Evolutionary conservation across 2,888 invertebrate species (phyloP).

Genomic region (Eulithis testata): DNA sequence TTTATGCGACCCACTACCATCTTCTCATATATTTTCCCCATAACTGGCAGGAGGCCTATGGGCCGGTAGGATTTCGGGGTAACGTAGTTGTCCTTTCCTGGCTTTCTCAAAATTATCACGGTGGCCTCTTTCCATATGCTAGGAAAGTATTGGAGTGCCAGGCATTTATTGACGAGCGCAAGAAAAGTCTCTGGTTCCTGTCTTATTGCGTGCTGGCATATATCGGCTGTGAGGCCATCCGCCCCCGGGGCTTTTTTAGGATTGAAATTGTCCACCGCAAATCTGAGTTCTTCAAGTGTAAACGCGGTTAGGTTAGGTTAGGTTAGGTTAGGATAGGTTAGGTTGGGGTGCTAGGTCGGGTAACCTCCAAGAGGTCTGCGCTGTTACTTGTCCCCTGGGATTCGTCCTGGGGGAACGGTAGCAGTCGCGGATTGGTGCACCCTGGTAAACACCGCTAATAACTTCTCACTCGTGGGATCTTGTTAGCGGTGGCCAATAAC

Average conservation of each 20-base stretch:
- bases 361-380: too few species aligned
- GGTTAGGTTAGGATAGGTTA: too few species aligned
- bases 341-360: too few species aligned
- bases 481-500: too few species aligned
- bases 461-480: too few species aligned
- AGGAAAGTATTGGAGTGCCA: conserved; percentile 36
- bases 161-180: conserved; percentile 32
- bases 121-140: conserved; percentile 21
- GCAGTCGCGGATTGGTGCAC: too few species aligned
- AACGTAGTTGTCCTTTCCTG: conserved; percentile 9
- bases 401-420: too few species aligned
- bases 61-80: conserved; percentile 40
- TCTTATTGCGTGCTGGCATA: conserved; percentile 33
- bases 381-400: too few species aligned
- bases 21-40: conserved; percentile 32
- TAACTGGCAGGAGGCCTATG: conserved; percentile 40
- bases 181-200: conserved; percentile 22
- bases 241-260: conserved; percentile 39
- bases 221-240: conserved; percentile 18
- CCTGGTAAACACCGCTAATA: too few species aligned
- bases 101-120: conserved; percentile 11
- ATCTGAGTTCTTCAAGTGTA: conserved; percentile 25
- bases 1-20: conserved; percentile 2
- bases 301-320: too few species aligned
- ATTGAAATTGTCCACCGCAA: conserved; percentile 23